A percentile compares a stretch with the other conserved stretches of the same genome.
These are phyloP conservation scores for Forbesichthys papilliferus DNA, from an alignment of 2,113 vertebrate species.

Conservation along the genomic window DNA sequence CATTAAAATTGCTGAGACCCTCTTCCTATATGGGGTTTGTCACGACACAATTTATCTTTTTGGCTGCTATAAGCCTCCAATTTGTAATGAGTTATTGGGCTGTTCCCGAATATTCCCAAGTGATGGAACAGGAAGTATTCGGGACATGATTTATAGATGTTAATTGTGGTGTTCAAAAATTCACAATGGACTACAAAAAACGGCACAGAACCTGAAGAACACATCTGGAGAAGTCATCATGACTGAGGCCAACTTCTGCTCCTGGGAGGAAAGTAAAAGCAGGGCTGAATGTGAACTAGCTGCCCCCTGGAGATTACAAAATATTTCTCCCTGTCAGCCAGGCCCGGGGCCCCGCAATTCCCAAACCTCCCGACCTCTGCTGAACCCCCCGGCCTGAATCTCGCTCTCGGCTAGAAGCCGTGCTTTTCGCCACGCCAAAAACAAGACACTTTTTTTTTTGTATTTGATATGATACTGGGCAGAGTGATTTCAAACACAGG, in stretches of 20 bases:
- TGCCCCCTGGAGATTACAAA: constrained; percentile 73
- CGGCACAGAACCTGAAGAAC: constrained; percentile 61
- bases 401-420: constrained; percentile 53
- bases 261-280: constrained; percentile 76
- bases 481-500: constrained; percentile 63
- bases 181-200: constrained; percentile 67
- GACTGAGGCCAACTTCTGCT: constrained; percentile 72
- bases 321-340: constrained; percentile 75
- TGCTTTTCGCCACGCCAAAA: constrained; percentile 51
- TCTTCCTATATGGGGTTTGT: constrained; percentile 49
- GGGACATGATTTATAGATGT: constrained; percentile 78
- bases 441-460: constrained; percentile 67
- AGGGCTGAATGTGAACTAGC: constrained; percentile 73
- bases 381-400: constrained; percentile 50
- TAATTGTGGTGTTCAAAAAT: constrained; percentile 77
- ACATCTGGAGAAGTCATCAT: constrained; percentile 81
- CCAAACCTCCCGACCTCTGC: constrained; percentile 52
- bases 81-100: constrained; percentile 75
- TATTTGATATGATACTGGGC: constrained; percentile 69
- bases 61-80: constrained; percentile 69
- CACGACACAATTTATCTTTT: constrained; percentile 64
- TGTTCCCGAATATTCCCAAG: constrained; percentile 73
- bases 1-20: constrained; percentile 51
- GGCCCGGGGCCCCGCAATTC: constrained; percentile 56
- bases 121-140: constrained; percentile 77